phyloP scores from a whole-genome alignment of 2,797 vertebrate species.

The Cossypha dichroa region DNA sequence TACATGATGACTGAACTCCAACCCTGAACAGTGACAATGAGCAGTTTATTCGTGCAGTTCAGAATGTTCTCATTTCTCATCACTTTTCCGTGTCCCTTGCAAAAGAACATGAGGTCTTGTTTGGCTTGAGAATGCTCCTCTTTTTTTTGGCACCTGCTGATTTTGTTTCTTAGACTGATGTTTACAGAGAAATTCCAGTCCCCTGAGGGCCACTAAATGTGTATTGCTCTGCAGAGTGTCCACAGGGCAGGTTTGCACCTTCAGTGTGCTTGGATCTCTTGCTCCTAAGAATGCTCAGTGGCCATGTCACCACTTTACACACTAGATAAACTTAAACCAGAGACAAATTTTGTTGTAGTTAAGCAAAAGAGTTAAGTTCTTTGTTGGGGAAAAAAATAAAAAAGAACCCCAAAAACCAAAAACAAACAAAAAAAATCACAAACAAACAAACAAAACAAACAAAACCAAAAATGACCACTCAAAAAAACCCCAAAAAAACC shows the following conservation, averaged over 20 bases:
- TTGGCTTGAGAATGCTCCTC: conserved; percentile 13
- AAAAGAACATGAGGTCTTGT: background rate
- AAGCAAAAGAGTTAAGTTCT: background rate
- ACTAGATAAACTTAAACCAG: background rate
- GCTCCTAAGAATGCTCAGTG: background rate
- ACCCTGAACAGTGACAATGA: background rate
- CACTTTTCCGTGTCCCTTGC: background rate
- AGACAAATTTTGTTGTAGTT: background rate
- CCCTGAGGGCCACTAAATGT: background rate
- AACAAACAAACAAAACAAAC: no score
- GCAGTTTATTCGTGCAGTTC: conserved; percentile 3
- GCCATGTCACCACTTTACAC: background rate
- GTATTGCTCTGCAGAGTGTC: background rate
- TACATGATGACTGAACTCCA: background rate
- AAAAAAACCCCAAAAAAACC: no score
- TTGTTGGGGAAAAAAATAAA: background rate
- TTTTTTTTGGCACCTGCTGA: conserved; percentile 31
- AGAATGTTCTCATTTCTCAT: background rate
- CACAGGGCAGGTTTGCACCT: background rate
- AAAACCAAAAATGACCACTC: background rate
- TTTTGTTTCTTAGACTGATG: background rate
- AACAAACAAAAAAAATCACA: no score
- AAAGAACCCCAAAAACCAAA: background rate
- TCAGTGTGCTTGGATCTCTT: background rate
- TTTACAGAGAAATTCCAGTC: conserved; percentile 24